Conservation (phyloP, 2,113 vertebrate genomes). For the Rhea pennata region DNA sequence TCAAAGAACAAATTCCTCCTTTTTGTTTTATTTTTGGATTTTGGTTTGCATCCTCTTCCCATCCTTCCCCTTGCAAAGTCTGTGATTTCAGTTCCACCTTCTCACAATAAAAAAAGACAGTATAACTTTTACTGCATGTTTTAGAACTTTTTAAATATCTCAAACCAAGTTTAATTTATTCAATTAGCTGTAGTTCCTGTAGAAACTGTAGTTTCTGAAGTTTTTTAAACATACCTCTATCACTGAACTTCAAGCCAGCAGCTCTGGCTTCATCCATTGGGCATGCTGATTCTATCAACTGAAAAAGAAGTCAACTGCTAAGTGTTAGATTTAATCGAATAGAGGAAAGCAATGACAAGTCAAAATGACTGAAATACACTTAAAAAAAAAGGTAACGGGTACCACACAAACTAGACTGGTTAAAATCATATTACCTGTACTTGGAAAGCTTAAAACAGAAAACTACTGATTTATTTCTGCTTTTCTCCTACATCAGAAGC, state of each 20-base stretch:
- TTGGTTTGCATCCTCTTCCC: background rate
- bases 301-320: background rate
- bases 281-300: constrained; percentile 83
- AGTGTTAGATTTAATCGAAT: background rate
- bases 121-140: background rate
- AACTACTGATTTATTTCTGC: fast-evolving
- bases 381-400: background rate
- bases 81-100: background rate
- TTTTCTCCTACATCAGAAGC: background rate
- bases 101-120: background rate
- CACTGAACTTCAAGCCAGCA: constrained; percentile 78
- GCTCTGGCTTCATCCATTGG: constrained; percentile 88
- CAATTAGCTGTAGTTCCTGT: background rate
- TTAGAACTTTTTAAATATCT: background rate
- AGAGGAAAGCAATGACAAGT: background rate
- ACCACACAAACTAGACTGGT: background rate
- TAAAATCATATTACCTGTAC: background rate
- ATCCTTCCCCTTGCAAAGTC: background rate
- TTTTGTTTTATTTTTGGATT: background rate
- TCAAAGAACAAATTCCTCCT: background rate
- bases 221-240: constrained; percentile 76
- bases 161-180: background rate
- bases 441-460: background rate
- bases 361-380: background rate
- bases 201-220: background rate